A percentile compares a stretch with the other conserved stretches of the same genome.
These are phyloP conservation scores for Achatina immaculata DNA, from an alignment of 1,140 invertebrate species.

Conservation along the genomic window DNA sequence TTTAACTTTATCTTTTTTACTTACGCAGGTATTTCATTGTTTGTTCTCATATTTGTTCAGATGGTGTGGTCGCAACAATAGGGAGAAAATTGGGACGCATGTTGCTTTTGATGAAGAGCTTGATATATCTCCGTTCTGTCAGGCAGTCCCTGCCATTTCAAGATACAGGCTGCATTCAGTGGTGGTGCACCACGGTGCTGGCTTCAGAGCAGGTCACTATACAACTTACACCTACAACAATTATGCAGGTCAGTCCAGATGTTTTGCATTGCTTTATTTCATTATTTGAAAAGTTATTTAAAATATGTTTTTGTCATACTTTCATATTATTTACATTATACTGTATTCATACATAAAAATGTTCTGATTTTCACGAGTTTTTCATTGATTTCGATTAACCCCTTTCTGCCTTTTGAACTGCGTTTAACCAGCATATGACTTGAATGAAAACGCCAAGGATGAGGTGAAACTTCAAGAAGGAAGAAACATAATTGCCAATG, in stretches of 20 bases:
- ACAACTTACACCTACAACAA: constrained; percentile 61
- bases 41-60: constrained; percentile 45
- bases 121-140: constrained; percentile 57
- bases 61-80: constrained; percentile 59
- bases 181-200: constrained; percentile 62
- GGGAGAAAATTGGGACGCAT: constrained; percentile 62
- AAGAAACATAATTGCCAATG: too few relatives aligned
- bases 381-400: not conserved
- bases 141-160: not conserved
- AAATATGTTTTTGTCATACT: not conserved
- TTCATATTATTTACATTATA: not conserved
- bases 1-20: too few relatives aligned
- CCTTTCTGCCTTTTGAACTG: too few relatives aligned
- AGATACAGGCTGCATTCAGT: constrained; percentile 56
- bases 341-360: not conserved
- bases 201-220: constrained; percentile 65
- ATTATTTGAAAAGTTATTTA: too few relatives aligned
- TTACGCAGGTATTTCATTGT: too few relatives aligned
- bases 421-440: too few relatives aligned
- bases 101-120: constrained; percentile 57
- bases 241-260: constrained; percentile 49
- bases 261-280: not conserved
- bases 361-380: not conserved
- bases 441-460: too few relatives aligned
- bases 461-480: too few relatives aligned